These are phyloP conservation scores for Cisticola juncidis DNA, from an alignment of 2,113 vertebrate species.

Conservation along the genomic window DNA sequence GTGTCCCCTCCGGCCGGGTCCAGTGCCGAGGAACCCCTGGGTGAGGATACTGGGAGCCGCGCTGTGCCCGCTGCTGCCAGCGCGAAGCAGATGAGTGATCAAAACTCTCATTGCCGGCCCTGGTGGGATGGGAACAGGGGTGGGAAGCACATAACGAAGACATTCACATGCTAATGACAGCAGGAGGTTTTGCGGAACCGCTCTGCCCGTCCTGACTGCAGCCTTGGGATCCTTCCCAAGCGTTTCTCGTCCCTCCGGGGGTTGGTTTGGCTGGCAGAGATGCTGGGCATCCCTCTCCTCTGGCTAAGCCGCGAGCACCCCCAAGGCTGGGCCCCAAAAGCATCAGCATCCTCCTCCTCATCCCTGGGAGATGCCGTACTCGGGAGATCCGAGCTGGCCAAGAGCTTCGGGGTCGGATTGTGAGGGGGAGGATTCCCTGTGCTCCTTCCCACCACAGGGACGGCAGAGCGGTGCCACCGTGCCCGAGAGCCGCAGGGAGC, in stretches of 20 bases:
- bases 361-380: fast-evolving
- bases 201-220: neutral
- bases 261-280: fast-evolving
- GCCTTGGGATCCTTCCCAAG: neutral
- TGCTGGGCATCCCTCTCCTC: neutral
- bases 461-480: fast-evolving
- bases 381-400: fast-evolving
- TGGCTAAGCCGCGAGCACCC: neutral
- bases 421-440: neutral
- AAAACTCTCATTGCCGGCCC: neutral
- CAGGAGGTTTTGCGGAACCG: neutral
- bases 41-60: fast-evolving
- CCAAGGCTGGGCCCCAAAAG: neutral
- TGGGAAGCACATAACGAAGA: neutral
- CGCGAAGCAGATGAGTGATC: neutral
- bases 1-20: no score
- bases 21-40: fast-evolving
- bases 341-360: neutral
- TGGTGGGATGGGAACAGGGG: neutral
- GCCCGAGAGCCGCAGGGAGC: fast-evolving
- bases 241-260: fast-evolving
- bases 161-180: neutral
- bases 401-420: fast-evolving
- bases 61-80: neutral
- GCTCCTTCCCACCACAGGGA: fast-evolving